Conservation (phyloP, 2,888 invertebrate genomes). For the Choreutis nemorana region DNA sequence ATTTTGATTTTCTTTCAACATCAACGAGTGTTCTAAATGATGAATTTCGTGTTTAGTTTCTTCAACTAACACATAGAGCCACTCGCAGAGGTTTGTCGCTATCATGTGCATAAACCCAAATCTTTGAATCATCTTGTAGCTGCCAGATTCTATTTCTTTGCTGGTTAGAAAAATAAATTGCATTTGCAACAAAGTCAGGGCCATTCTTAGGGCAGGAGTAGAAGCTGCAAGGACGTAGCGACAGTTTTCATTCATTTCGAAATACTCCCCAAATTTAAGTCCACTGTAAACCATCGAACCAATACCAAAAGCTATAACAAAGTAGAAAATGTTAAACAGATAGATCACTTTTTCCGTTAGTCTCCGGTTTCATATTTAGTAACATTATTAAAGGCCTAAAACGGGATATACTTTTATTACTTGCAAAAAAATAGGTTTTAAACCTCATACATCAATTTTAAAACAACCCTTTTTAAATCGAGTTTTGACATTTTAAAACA, state of each 20-base stretch:
- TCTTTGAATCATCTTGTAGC: slow-evolving; percentile 76
- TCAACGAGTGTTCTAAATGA: slow-evolving; percentile 68
- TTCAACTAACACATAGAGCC: slow-evolving; percentile 87
- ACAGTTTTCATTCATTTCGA: slow-evolving; percentile 74
- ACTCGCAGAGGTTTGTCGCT: slow-evolving; percentile 92
- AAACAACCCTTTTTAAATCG: too few species aligned
- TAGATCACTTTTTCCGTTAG: too few species aligned
- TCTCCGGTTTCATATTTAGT: too few species aligned
- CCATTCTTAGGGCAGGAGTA: slow-evolving; percentile 82
- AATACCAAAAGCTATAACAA: slow-evolving; percentile 58
- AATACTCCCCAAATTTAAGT: slow-evolving; percentile 77
- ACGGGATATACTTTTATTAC: too few species aligned
- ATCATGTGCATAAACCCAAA: slow-evolving; percentile 96
- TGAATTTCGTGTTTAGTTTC: slow-evolving; percentile 90
- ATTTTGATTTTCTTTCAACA: slow-evolving; percentile 18
- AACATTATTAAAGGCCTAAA: too few species aligned
- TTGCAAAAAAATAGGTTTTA: too few species aligned
- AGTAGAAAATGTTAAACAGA: background rate
- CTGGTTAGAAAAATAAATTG: slow-evolving; percentile 94
- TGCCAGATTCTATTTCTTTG: slow-evolving; percentile 70
- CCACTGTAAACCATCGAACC: slow-evolving; percentile 78
- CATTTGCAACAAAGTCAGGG: slow-evolving; percentile 88
- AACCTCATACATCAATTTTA: too few species aligned
- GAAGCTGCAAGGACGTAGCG: slow-evolving; percentile 73
- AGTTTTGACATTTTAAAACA: too few species aligned